phyloP scores from a whole-genome alignment of 2,888 invertebrate genomes.

The Luperina nickerlii region DNA sequence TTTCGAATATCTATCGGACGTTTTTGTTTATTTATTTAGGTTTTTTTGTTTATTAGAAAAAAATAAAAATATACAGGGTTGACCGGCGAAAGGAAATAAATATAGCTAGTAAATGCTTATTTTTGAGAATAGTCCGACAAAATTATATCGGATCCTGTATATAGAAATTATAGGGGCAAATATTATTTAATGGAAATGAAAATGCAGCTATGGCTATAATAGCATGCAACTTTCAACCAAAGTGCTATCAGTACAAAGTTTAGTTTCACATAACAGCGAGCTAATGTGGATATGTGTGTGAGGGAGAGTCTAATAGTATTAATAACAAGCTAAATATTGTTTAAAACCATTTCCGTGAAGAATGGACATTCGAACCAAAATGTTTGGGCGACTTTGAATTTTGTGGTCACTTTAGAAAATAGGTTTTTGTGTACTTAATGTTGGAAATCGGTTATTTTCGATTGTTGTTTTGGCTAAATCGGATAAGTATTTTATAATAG shows the following conservation, averaged over 20 bases:
- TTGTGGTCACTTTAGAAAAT: conserved; percentile 26
- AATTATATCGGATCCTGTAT: conserved; percentile 11
- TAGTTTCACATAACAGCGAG: conserved; percentile 59
- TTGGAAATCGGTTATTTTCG: conserved; percentile 10
- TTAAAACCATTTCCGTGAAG: background rate
- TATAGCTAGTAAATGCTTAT: background rate
- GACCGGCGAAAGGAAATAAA: background rate
- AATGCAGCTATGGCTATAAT: conserved; percentile 51
- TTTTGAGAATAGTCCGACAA: background rate
- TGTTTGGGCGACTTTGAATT: conserved; percentile 7
- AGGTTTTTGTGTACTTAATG: conserved; percentile 37
- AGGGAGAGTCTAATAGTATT: conserved; percentile 40
- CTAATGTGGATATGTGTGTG: conserved; percentile 87
- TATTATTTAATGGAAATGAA: conserved; percentile 39
- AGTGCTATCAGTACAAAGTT: conserved; percentile 48
- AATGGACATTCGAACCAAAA: conserved; percentile 10
- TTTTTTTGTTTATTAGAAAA: background rate
- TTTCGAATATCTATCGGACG: conserved; percentile 38
- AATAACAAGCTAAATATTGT: conserved; percentile 51
- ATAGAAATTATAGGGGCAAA: conserved; percentile 22
- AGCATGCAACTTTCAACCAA: conserved; percentile 56
- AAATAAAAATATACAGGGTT: conserved; percentile 10
- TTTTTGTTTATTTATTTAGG: conserved; percentile 41
- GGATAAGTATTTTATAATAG: conserved; percentile 26
- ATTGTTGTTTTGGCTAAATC: conserved; percentile 37